A percentile compares a stretch with the other conserved stretches of the same genome.
Conservation (phyloP, 2,113 vertebrate species). For the Calypte anna region DNA sequence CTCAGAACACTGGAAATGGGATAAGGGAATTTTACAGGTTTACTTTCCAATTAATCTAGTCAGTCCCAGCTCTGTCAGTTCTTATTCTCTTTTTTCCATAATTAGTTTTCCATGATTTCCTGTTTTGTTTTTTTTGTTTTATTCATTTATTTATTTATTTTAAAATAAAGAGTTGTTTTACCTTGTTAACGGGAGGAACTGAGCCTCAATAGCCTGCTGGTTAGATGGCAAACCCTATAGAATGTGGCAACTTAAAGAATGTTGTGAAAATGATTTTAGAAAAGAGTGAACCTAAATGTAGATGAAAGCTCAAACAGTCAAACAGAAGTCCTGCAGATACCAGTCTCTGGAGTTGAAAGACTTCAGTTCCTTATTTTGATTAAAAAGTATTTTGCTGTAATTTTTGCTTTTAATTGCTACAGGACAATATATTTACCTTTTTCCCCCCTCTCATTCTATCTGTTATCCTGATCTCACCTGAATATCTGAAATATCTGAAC, state of each 20-base stretch:
- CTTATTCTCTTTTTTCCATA: not conserved
- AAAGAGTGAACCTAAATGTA: not conserved
- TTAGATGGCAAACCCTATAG: not conserved
- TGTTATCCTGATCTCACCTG: accelerated
- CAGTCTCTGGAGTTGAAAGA: not conserved
- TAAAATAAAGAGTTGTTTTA: not conserved
- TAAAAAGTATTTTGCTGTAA: not conserved
- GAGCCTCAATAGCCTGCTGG: not conserved
- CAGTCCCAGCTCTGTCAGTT: not conserved
- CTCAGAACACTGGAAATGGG: not conserved
- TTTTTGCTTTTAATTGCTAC: not conserved
- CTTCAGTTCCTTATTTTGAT: not conserved
- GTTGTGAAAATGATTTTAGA: not conserved
- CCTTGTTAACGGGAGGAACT: not conserved
- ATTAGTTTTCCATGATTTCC: not conserved
- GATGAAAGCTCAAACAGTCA: not conserved
- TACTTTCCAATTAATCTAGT: not conserved
- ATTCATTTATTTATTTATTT: not conserved
- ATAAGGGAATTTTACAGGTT: not conserved
- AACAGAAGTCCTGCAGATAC: not conserved
- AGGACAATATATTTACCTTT: not conserved
- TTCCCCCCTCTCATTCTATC: not conserved
- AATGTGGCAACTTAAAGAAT: not conserved
- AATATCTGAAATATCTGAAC: not conserved
- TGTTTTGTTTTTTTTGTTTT: not conserved